Conservation (phyloP, 2,888 invertebrate species). For the Idaea aversata region DNA sequence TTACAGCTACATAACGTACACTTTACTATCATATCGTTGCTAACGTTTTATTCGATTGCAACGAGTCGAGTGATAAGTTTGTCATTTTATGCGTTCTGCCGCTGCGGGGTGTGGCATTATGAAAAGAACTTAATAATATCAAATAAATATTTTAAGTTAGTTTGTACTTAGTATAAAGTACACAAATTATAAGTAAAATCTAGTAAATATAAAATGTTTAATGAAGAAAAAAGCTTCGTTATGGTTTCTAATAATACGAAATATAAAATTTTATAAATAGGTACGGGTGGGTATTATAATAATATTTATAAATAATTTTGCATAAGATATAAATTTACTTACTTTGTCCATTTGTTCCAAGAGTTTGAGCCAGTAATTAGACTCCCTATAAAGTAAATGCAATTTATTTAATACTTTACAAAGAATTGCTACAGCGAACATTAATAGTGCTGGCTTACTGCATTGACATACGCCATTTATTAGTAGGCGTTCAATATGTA, state of each 20-base stretch:
- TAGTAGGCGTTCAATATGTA: constrained; percentile 27
- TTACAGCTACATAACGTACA: neutral
- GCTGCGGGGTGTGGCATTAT: neutral
- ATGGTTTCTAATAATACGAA: too few relatives aligned
- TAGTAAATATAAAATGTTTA: too few relatives aligned
- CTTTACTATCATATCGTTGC: constrained; percentile 25
- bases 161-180: too few relatives aligned
- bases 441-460: constrained; percentile 42
- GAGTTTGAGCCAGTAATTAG: constrained; percentile 35
- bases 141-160: too few relatives aligned
- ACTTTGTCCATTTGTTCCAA: constrained; percentile 28
- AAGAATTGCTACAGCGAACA: constrained; percentile 35
- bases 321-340: constrained; percentile 30
- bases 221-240: too few relatives aligned
- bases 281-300: too few relatives aligned
- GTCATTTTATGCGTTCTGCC: constrained; percentile 15
- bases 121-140: neutral
- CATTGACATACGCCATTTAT: constrained; percentile 42
- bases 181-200: too few relatives aligned
- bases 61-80: constrained; percentile 23
- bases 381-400: constrained; percentile 36
- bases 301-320: constrained; percentile 26
- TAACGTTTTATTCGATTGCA: constrained; percentile 29
- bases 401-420: constrained; percentile 42
- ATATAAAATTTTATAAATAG: too few relatives aligned